phyloP scores from a whole-genome alignment of 2,888 invertebrate genomes.

The Heliothis peltigera region DNA sequence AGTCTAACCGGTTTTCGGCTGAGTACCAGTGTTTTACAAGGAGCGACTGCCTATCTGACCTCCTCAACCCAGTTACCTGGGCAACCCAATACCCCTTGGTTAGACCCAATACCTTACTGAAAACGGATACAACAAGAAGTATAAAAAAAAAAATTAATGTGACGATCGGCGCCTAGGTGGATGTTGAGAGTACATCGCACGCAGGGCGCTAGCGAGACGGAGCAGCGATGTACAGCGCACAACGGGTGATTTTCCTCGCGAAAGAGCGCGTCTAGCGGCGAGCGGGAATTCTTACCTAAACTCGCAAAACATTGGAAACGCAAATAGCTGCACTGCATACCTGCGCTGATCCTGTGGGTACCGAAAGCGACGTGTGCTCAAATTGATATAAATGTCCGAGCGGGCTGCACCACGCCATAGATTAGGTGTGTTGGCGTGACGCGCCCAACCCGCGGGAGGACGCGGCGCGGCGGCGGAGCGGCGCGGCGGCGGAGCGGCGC shows the following conservation, averaged over 20 bases:
- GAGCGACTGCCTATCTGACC: too few species aligned
- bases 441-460: constrained; percentile 24
- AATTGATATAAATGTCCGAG: constrained; percentile 61
- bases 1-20: too few species aligned
- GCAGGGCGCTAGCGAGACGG: constrained; percentile 54
- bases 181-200: constrained; percentile 73
- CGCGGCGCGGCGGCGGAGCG: constrained; percentile 38
- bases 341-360: constrained; percentile 33
- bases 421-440: constrained; percentile 48
- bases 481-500: constrained; percentile 26
- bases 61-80: too few species aligned
- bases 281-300: too few species aligned
- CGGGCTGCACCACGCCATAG: constrained; percentile 39
- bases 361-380: constrained; percentile 27
- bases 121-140: constrained; percentile 77
- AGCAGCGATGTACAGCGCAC: constrained; percentile 78
- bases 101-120: too few species aligned
- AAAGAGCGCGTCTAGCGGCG: constrained; percentile 77
- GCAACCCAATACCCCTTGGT: too few species aligned
- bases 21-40: too few species aligned
- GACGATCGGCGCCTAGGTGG: constrained; percentile 70
- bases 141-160: constrained; percentile 75
- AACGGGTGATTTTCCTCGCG: constrained; percentile 79
- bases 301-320: too few species aligned
- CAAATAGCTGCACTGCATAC: constrained; percentile 25